These are phyloP conservation scores for Sylvia atricapilla DNA, from an alignment of 2,113 vertebrate genomes.

Conservation along the genomic window DNA sequence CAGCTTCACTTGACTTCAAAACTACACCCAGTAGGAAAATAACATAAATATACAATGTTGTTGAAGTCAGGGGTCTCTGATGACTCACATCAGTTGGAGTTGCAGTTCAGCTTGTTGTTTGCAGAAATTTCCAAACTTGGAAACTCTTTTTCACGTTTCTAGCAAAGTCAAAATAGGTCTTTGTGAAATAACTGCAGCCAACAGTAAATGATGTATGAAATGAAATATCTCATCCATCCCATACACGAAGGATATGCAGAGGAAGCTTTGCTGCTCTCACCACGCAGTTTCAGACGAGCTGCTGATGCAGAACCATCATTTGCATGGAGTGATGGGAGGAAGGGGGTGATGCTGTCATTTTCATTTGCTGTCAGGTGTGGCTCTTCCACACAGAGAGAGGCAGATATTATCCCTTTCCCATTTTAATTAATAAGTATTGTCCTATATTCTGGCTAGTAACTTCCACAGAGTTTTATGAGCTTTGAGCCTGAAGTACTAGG, in stretches of 20 bases:
- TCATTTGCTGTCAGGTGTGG: background rate
- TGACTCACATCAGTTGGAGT: background rate
- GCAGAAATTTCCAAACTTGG: conserved; percentile 40
- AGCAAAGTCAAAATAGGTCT: conserved; percentile 51
- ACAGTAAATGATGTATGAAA: conserved; percentile 63
- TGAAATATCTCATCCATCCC: conserved; percentile 37
- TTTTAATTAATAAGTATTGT: background rate
- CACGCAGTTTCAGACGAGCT: background rate
- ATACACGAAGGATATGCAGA: conserved; percentile 1
- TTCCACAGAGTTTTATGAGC: background rate
- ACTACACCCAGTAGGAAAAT: background rate
- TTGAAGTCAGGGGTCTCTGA: conserved; percentile 16
- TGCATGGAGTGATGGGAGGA: background rate
- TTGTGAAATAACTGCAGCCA: conserved; percentile 48
- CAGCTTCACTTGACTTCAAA: background rate
- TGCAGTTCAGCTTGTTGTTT: background rate
- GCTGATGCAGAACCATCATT: conserved; percentile 9
- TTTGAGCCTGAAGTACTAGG: background rate
- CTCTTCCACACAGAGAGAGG: background rate
- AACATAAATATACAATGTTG: background rate
- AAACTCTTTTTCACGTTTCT: conserved; percentile 26
- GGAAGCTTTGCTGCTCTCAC: conserved; percentile 25
- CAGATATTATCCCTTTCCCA: background rate
- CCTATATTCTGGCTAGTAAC: background rate
- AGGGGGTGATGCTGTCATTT: conserved; percentile 22